Percentiles rank a stretch among this genome's conserved stretches.
These are phyloP conservation scores for Tachuris rubrigastra DNA, from an alignment of 2,113 vertebrate genomes.

Conservation along the genomic window DNA sequence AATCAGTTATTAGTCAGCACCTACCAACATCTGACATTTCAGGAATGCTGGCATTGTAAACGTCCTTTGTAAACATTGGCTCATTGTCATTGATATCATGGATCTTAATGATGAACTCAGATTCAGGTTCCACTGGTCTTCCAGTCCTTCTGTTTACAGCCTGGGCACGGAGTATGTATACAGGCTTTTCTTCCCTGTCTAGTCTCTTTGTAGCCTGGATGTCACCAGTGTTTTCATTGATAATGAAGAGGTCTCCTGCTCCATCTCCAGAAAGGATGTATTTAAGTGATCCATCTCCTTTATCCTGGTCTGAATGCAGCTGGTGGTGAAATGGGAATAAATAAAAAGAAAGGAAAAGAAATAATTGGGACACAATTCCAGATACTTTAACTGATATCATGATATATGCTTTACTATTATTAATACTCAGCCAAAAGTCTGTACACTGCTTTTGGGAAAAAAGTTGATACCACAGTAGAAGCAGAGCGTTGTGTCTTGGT, in stretches of 20 bases:
- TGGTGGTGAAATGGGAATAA: slow-evolving; percentile 68
- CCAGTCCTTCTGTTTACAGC: slow-evolving; percentile 89
- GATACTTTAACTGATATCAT: neutral
- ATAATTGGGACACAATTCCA: neutral
- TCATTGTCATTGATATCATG: slow-evolving; percentile 98
- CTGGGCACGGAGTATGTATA: slow-evolving; percentile 90
- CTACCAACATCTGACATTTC: slow-evolving; percentile 95
- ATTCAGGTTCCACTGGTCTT: slow-evolving; percentile 90
- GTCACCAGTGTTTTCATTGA: slow-evolving; percentile 96
- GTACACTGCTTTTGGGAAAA: neutral
- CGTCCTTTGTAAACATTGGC: slow-evolving; percentile 89
- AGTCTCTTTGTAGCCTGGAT: slow-evolving; percentile 95
- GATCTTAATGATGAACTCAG: slow-evolving; percentile 97
- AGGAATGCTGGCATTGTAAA: slow-evolving; percentile 86
- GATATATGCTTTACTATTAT: neutral
- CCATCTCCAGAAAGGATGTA: slow-evolving; percentile 96
- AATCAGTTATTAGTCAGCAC: slow-evolving; percentile 48
- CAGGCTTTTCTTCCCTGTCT: slow-evolving; percentile 93
- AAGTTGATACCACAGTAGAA: neutral
- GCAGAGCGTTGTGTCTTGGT: neutral
- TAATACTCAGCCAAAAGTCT: neutral
- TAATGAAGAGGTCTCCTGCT: slow-evolving; percentile 92
- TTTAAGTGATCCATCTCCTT: slow-evolving; percentile 88
- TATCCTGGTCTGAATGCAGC: slow-evolving; percentile 95
- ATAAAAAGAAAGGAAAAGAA: slow-evolving; percentile 39